Conservation (phyloP, 2,797 vertebrate species). For the Allobates femoralis region DNA sequence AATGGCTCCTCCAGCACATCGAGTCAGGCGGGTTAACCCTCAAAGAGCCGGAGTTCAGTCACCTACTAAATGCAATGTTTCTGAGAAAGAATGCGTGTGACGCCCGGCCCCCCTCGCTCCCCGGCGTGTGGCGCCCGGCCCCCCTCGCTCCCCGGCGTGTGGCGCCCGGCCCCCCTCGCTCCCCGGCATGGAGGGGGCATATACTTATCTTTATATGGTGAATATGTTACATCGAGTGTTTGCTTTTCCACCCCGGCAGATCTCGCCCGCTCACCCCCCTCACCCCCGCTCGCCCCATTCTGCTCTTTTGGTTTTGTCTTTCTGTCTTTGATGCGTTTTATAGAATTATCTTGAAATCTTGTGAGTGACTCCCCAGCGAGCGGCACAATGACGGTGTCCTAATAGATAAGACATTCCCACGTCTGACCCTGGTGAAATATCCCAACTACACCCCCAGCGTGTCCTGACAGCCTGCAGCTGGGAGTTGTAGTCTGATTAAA, state of each 20-base stretch:
- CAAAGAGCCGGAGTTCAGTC: not conserved
- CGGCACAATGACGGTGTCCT: not conserved
- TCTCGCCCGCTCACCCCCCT: not conserved
- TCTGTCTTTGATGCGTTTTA: constrained; percentile 16
- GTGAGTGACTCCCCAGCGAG: not conserved
- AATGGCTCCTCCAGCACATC: not conserved
- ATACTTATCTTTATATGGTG: too few species aligned
- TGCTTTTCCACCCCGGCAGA: not conserved
- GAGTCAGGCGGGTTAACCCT: not conserved
- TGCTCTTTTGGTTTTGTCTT: not conserved
- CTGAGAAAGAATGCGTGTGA: too few species aligned
- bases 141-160: too few species aligned
- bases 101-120: too few species aligned
- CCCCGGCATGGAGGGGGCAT: too few species aligned
- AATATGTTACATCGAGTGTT: too few species aligned
- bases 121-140: too few species aligned
- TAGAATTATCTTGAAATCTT: constrained; percentile 13
- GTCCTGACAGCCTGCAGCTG: too few species aligned
- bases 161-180: too few species aligned
- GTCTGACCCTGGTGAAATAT: not conserved
- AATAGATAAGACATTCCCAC: not conserved
- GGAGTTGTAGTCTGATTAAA: too few species aligned
- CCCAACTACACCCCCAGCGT: not conserved
- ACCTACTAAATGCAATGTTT: too few species aligned
- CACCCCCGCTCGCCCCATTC: not conserved